phyloP scores from a whole-genome alignment of 1,140 invertebrate genomes.

The Cherax quadricarinatus region DNA sequence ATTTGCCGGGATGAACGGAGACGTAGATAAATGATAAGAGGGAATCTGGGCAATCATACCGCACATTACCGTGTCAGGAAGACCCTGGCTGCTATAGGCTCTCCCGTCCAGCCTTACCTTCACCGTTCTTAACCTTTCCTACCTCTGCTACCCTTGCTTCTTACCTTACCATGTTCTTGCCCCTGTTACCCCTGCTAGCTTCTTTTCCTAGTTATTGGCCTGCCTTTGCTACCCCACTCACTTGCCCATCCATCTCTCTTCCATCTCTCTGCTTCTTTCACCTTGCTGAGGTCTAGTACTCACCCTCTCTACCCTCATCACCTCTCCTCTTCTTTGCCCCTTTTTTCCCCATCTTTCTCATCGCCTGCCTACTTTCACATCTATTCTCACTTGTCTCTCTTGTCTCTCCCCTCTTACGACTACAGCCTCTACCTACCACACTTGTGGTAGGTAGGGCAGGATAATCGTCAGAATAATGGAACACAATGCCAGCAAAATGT shows the following conservation, averaged over 20 bases:
- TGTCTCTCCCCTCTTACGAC: too few relatives aligned
- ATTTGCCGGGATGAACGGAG: constrained; percentile 35
- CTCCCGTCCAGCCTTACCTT: too few relatives aligned
- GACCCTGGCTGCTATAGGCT: not conserved
- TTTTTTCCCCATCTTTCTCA: not conserved
- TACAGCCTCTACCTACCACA: too few relatives aligned
- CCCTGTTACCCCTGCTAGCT: too few relatives aligned
- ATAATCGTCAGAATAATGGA: too few relatives aligned
- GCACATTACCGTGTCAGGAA: constrained; percentile 32
- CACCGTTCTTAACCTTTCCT: too few relatives aligned
- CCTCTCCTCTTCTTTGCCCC: not conserved
- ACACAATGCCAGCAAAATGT: too few relatives aligned
- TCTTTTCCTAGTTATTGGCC: too few relatives aligned
- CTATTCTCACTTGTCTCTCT: too few relatives aligned
- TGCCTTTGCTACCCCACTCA: not conserved
- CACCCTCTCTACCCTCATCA: not conserved
- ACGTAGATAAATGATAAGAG: constrained; percentile 57
- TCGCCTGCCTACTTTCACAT: not conserved
- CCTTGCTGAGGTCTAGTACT: not conserved
- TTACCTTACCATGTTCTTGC: too few relatives aligned
- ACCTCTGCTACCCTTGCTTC: too few relatives aligned
- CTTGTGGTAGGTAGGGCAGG: too few relatives aligned
- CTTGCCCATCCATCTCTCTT: not conserved
- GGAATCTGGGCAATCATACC: constrained; percentile 37
- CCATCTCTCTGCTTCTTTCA: not conserved